Evolutionary conservation across 2,888 invertebrate genomes (phyloP).

Genomic region (Apotomis capreana): DNA sequence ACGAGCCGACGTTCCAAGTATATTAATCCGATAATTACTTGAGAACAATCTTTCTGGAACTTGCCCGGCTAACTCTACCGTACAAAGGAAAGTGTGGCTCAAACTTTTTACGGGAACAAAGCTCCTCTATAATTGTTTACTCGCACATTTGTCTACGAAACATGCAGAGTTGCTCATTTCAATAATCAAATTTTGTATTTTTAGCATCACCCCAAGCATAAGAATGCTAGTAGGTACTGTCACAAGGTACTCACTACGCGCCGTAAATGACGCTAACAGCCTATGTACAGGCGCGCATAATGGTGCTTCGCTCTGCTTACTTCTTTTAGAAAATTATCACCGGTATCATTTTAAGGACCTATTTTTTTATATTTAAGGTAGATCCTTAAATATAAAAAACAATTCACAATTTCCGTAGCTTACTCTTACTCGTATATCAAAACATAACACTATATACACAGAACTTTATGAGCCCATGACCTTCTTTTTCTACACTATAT

Average conservation of each 20-base stretch:
- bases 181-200: constrained; percentile 9
- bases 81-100: constrained; percentile 62
- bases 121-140: constrained; percentile 69
- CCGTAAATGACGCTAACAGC: too few relatives aligned
- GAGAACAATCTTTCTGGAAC: constrained; percentile 77
- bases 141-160: constrained; percentile 46
- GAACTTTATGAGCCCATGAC: not conserved
- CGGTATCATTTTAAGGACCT: too few relatives aligned
- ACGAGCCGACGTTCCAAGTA: constrained; percentile 69
- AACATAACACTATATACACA: not conserved
- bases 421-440: too few relatives aligned
- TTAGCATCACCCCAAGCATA: too few relatives aligned
- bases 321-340: too few relatives aligned
- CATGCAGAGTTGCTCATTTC: constrained; percentile 41
- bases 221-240: too few relatives aligned
- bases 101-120: constrained; percentile 74
- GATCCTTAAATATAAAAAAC: too few relatives aligned
- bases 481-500: not conserved
- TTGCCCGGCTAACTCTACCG: constrained; percentile 60
- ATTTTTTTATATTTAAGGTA: too few relatives aligned
- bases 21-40: constrained; percentile 83
- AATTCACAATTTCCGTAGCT: too few relatives aligned
- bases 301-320: too few relatives aligned
- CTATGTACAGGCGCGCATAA: too few relatives aligned
- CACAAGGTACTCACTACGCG: too few relatives aligned